Evolutionary conservation across 2,113 vertebrate species (phyloP).

Genomic region (Galemys pyrenaicus): DNA sequence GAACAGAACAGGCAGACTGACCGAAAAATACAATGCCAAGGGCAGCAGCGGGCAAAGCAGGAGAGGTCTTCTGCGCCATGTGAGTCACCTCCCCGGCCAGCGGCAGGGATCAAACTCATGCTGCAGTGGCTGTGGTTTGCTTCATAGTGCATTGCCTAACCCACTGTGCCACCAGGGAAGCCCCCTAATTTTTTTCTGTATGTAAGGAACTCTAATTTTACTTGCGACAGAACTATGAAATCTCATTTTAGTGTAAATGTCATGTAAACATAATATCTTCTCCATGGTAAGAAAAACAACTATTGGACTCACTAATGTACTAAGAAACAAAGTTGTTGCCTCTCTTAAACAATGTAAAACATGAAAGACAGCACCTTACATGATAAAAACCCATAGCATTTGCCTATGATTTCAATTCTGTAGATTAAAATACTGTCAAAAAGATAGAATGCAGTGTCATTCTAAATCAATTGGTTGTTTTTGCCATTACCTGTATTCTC

Average conservation of each 20-base stretch:
- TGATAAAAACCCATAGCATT: neutral
- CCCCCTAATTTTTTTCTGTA: too few species aligned
- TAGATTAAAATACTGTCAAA: neutral
- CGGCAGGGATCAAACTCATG: too few species aligned
- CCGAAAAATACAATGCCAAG: too few species aligned
- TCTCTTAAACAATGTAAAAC: neutral
- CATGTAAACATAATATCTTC: neutral
- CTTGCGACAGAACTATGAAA: constrained; percentile 20
- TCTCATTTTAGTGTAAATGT: constrained; percentile 56
- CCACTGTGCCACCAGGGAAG: too few species aligned
- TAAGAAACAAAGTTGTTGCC: neutral
- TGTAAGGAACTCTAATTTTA: constrained; percentile 40
- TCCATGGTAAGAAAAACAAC: constrained; percentile 1
- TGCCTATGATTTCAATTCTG: neutral
- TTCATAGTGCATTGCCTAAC: too few species aligned
- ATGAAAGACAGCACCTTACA: neutral
- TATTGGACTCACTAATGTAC: neutral
- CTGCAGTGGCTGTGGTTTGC: too few species aligned
- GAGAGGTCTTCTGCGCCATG: too few species aligned
- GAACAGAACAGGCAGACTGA: too few species aligned
- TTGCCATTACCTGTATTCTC: neutral
- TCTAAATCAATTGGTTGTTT: neutral
- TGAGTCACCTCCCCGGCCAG: too few species aligned
- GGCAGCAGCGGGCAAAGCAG: too few species aligned
- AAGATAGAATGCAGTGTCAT: neutral